Evolutionary conservation across 2,113 vertebrate species (phyloP).

Genomic region (Hypomesus transpacificus): DNA sequence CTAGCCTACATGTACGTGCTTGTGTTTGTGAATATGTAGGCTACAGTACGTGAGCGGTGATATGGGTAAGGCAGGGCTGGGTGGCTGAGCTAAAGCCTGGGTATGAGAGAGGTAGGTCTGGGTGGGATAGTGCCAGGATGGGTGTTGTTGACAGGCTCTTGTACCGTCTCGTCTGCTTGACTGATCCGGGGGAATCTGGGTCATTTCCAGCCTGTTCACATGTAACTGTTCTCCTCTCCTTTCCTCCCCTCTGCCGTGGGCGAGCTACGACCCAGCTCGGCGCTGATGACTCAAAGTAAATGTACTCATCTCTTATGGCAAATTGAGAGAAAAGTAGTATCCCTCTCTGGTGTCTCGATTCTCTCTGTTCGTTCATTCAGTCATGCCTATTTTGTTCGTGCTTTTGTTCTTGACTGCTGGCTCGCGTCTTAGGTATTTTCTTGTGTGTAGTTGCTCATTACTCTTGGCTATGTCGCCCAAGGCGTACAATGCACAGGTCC

Average conservation of each 20-base stretch:
- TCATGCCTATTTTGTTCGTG: no score
- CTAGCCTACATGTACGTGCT: no score
- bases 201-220: conserved; percentile 71
- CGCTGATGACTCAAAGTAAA: conserved; percentile 58
- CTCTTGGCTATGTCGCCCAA: no score
- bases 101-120: conserved; percentile 39
- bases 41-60: no score
- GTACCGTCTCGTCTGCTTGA: conserved; percentile 67
- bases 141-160: conserved; percentile 62
- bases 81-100: not conserved
- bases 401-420: no score
- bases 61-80: conserved; percentile 10
- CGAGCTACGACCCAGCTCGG: conserved; percentile 58
- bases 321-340: conserved; percentile 20
- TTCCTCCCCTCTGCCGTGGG: conserved; percentile 58
- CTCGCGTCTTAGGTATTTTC: no score
- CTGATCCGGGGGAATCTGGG: conserved; percentile 74
- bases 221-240: conserved; percentile 56
- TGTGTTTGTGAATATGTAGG: no score
- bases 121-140: conserved; percentile 49
- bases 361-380: not conserved
- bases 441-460: no score
- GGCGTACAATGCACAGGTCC: no score
- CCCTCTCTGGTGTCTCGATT: not conserved
- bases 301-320: conserved; percentile 28